Evolutionary conservation across 2,113 vertebrate species (phyloP).

Genomic region (Otus sunia): DNA sequence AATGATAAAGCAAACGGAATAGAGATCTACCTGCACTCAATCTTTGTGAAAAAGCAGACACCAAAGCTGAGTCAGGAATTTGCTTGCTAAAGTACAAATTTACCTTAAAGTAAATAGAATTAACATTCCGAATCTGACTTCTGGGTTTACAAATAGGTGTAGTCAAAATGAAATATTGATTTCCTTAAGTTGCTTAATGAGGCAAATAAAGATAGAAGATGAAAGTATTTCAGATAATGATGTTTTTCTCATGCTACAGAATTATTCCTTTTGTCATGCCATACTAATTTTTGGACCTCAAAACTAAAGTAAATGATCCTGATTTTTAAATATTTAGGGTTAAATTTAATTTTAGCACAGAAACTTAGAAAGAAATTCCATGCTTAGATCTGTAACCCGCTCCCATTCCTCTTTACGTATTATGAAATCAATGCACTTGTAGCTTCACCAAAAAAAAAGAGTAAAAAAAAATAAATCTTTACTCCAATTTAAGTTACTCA

Average conservation of each 20-base stretch:
- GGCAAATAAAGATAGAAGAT: constrained; percentile 5
- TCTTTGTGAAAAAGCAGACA: background rate
- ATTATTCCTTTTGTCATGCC: constrained; percentile 10
- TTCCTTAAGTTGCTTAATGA: constrained; percentile 20
- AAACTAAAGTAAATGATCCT: background rate
- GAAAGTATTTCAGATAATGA: constrained; percentile 2
- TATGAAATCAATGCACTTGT: background rate
- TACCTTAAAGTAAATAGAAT: background rate
- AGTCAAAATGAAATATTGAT: background rate
- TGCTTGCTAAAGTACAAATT: background rate
- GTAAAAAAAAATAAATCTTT: background rate
- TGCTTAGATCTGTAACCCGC: background rate
- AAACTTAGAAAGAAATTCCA: background rate
- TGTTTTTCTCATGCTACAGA: background rate
- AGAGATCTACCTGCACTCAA: background rate
- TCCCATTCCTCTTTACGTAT: background rate
- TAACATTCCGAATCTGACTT: background rate
- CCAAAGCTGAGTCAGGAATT: background rate
- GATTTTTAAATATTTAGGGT: background rate
- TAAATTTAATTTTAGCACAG: background rate
- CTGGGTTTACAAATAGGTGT: background rate
- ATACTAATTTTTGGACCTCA: background rate
- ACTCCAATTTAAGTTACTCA: background rate
- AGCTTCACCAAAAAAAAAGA: background rate
- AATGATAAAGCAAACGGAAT: background rate